Base-by-base conservation (phyloP, 2,113 vertebrate genomes). In the Galemys pyrenaicus region DNA sequence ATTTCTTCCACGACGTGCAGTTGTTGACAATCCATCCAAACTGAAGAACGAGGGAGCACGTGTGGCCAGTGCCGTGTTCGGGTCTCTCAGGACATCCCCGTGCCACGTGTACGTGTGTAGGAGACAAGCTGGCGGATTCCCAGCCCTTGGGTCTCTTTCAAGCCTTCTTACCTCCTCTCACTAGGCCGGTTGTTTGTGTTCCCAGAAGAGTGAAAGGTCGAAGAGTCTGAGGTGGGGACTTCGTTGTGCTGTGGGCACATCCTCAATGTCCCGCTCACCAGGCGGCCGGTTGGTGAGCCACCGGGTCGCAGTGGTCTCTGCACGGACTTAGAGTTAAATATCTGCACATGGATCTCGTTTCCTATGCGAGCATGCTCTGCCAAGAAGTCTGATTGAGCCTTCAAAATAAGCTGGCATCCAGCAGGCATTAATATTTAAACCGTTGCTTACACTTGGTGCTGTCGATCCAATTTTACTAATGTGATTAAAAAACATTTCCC, bases 361-460 rank as follows among this genome's bases (percentile, higher is more conserved):
- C 77, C 35, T 87, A 51, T 83, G 84, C 17, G 32, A 51, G 46
- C 60, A 62, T 6, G 88, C 80, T 83, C 87, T 97, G 95, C 96
- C 88, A 88, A 84, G 80, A 56, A 90, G 75, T 60, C 80, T 94
- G 73, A 56, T 86, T 60, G 96, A 88, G 89, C 73, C 89, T 95
- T 86, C 92, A 93, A 2, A 87, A 93, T 51, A 86, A 75, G 70
- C 92, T 96, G 95, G 97, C 97, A 87, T 60, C 74, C 60, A 87
- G 22, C n/a, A n/a, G 2, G 60, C 95, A 91, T 97, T 97, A 96
- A 97, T 97, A 96, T 95, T 97, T 95, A 96, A 95, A 93, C 81
- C 24, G 0, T 70, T 17, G 37, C 73, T 81, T 89, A 94, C 71
- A 77, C 97, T 96, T 73, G 79, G 89, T 87, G 71, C 84, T 74